These are phyloP conservation scores for Deroplatys truncata DNA, from an alignment of 2,888 invertebrate species.

Conservation along the genomic window DNA sequence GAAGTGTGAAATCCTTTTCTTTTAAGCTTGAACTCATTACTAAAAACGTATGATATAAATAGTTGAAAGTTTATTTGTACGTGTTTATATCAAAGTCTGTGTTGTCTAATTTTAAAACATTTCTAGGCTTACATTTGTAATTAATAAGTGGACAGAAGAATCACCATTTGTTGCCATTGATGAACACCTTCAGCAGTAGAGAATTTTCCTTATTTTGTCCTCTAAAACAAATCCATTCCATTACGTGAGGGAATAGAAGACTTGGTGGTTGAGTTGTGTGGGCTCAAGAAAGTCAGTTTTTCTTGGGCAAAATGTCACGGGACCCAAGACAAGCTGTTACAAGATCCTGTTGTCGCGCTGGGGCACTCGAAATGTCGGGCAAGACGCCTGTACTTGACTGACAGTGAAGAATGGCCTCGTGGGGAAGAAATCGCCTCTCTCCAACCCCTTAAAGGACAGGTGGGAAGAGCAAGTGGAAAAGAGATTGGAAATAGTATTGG, in stretches of 20 bases:
- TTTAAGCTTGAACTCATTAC: too few species aligned
- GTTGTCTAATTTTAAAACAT: too few species aligned
- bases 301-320: neutral
- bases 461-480: neutral
- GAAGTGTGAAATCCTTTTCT: too few species aligned
- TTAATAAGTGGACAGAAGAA: too few species aligned
- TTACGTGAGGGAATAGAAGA: neutral
- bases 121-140: too few species aligned
- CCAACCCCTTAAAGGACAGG: neutral
- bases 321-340: neutral
- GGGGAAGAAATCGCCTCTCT: neutral
- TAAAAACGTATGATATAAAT: too few species aligned
- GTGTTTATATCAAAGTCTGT: too few species aligned
- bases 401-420: slow-evolving; percentile 9
- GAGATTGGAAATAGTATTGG: neutral
- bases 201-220: too few species aligned
- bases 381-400: neutral
- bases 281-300: neutral
- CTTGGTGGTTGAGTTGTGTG: neutral
- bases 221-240: neutral
- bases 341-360: neutral
- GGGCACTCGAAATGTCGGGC: neutral
- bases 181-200: too few species aligned
- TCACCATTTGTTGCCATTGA: too few species aligned
- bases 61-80: too few species aligned